phyloP scores from a whole-genome alignment of 2,888 invertebrate species.

The Eristalis pertinax region DNA sequence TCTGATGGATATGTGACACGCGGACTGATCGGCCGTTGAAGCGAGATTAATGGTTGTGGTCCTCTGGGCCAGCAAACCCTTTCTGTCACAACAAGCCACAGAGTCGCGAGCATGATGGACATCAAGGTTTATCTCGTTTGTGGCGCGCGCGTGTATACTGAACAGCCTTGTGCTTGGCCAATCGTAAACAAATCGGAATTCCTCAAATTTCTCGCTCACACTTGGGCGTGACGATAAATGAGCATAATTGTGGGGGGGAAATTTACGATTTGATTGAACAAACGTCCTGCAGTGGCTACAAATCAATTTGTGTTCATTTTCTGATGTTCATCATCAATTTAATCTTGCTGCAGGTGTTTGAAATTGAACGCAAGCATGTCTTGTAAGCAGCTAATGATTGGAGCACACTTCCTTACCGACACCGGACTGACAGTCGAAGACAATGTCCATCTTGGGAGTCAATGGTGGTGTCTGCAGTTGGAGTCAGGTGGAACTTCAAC shows the following conservation, averaged over 20 bases:
- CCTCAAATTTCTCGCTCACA: not conserved
- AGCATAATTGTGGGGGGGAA: not conserved
- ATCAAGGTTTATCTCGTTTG: not conserved
- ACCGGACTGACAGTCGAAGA: too few species aligned
- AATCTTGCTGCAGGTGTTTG: too few species aligned
- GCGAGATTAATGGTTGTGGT: conserved; percentile 35
- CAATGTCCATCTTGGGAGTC: too few species aligned
- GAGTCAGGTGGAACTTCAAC: too few species aligned
- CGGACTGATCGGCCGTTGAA: conserved; percentile 4
- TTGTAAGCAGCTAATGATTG: too few species aligned
- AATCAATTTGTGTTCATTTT: too few species aligned
- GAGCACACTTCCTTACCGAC: too few species aligned
- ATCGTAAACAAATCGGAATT: not conserved
- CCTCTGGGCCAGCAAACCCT: not conserved
- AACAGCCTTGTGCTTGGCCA: not conserved
- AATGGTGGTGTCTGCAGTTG: too few species aligned
- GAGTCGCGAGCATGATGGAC: not conserved
- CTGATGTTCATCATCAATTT: too few species aligned
- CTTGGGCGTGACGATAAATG: not conserved
- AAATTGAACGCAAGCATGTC: too few species aligned
- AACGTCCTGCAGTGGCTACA: too few species aligned
- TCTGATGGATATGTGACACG: conserved; percentile 38
- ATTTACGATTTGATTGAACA: too few species aligned
- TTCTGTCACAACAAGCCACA: conserved; percentile 7
- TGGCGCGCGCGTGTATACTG: not conserved